These are phyloP conservation scores for Bovichtus diacanthus DNA, from an alignment of 2,797 vertebrate genomes.

Conservation along the genomic window DNA sequence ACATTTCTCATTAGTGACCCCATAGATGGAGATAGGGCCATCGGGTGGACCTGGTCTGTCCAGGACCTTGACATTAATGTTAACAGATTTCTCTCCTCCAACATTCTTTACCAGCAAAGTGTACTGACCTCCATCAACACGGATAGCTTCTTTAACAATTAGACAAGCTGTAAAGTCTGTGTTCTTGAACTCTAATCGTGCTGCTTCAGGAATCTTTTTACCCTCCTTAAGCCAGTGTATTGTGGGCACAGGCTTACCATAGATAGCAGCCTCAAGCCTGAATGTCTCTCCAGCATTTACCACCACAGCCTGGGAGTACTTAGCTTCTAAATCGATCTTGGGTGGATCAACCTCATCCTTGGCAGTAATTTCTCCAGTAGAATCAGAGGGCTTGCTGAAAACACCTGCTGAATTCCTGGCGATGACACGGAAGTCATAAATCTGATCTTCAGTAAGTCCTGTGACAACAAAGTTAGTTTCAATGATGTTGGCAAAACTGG, in stretches of 20 bases:
- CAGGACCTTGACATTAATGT: slow-evolving; percentile 94
- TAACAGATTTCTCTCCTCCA: slow-evolving; percentile 93
- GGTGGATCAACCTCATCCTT: slow-evolving; percentile 98
- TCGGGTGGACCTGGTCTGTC: slow-evolving; percentile 98
- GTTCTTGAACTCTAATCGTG: slow-evolving; percentile 93
- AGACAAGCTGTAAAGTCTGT: slow-evolving; percentile 92
- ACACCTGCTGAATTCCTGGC: slow-evolving; percentile 96
- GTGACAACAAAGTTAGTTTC: slow-evolving; percentile 95
- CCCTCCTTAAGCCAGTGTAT: slow-evolving; percentile 93
- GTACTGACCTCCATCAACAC: slow-evolving; percentile 96
- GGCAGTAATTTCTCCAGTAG: slow-evolving; percentile 95
- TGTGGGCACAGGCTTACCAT: slow-evolving; percentile 94
- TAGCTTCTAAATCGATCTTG: slow-evolving; percentile 93
- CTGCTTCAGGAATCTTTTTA: slow-evolving; percentile 89
- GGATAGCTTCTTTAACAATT: slow-evolving; percentile 92
- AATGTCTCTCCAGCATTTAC: slow-evolving; percentile 95
- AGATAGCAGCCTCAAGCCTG: slow-evolving; percentile 90
- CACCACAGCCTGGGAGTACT: slow-evolving; percentile 91
- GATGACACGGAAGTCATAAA: slow-evolving; percentile 97
- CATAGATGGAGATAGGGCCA: slow-evolving; percentile 91
- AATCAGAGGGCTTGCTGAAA: slow-evolving; percentile 94
- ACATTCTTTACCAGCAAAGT: slow-evolving; percentile 94
- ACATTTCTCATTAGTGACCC: slow-evolving; percentile 95
- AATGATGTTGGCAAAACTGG: slow-evolving; percentile 95
- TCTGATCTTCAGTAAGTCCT: slow-evolving; percentile 92